Evolutionary conservation across 2,113 vertebrate species (phyloP).

Genomic region (Eubucco bourcierii): DNA sequence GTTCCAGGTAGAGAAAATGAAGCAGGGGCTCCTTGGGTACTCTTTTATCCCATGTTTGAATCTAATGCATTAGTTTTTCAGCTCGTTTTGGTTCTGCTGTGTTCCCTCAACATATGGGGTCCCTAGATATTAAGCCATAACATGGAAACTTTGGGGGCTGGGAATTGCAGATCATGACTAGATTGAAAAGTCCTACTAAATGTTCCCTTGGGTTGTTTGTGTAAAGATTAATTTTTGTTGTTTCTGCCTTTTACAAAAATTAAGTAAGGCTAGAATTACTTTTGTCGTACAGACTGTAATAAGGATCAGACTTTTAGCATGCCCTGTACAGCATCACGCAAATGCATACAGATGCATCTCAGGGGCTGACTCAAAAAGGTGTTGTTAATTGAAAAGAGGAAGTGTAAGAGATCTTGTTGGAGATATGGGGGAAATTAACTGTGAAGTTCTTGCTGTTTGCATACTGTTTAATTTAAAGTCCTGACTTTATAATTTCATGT

Average conservation of each 20-base stretch:
- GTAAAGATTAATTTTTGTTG: conserved; percentile 75
- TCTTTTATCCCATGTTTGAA: conserved; percentile 72
- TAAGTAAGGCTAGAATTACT: conserved; percentile 71
- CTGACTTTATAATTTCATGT: conserved; percentile 5
- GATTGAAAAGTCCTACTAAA: conserved; percentile 81
- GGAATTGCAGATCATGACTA: conserved; percentile 81
- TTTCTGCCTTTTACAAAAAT: conserved; percentile 73
- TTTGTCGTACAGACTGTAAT: conserved; percentile 46
- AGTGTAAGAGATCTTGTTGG: conserved; percentile 54
- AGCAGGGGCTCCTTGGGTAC: conserved; percentile 72
- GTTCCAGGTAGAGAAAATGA: conserved; percentile 82
- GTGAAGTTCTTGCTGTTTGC: conserved; percentile 55
- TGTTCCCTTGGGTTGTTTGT: conserved; percentile 71
- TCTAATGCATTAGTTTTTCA: conserved; percentile 74
- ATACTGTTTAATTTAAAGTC: conserved; percentile 13
- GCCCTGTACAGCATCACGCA: neutral
- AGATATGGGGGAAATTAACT: conserved; percentile 47
- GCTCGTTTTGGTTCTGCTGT: conserved; percentile 78
- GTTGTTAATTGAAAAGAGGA: conserved; percentile 67
- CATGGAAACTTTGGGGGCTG: conserved; percentile 77
- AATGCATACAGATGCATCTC: conserved; percentile 40
- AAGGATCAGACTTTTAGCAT: conserved; percentile 57
- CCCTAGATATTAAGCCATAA: conserved; percentile 75
- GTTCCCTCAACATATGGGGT: conserved; percentile 84
- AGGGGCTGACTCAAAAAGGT: conserved; percentile 34